Base-by-base conservation (phyloP, 2,888 invertebrate species). In the Meiosimyza platycephala region DNA sequence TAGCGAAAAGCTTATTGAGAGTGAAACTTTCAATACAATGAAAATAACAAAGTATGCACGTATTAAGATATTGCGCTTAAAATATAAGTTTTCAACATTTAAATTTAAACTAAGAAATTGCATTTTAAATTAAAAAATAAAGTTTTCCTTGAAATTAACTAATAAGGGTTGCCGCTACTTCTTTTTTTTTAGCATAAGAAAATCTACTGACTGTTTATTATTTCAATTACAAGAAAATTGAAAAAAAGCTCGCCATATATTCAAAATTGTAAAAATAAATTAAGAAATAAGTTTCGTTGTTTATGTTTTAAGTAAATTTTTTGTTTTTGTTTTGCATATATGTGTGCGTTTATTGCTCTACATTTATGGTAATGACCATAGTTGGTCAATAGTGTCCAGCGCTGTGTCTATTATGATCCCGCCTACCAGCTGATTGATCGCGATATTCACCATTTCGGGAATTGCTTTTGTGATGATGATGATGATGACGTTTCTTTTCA, bases 401-500 rank as follows among this genome's bases (percentile, higher is more conserved):
- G 40, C 84, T 86, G 66, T 87, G 86, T 76, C 87, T 81, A 76
- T 87, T 87, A 79, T 87, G 87, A 16, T 87, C 87, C 64, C 87
- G 84, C 68, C 87, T 81, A 48, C 84, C 84, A 73, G 84, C 81
- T 33, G 87, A 85, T 84, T 73, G 86, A 86, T 72, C 85, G 81
- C 72, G 82, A 75, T 84, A 87, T 74, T 87, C 87, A 28, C 84
- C 83, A 70, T 84, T 85, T 75, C 86, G 84, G 69, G 85, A 84
- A 78, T 83, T 86, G 78, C 83, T 87, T 80, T 86, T 86, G 78
- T 87, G 85, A 76, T 87, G 87, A 71, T 88, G 87, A 74, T 88
- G 87, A 79, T 88, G 87, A 75, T 87, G 87, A 7, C 88, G 85
- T 78, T 87, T 88, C 82, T 87, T 87, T 79, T 88, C 88, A 59